Evolutionary conservation across 2,113 vertebrate genomes (phyloP).

Genomic region (Circaetus gallicus): DNA sequence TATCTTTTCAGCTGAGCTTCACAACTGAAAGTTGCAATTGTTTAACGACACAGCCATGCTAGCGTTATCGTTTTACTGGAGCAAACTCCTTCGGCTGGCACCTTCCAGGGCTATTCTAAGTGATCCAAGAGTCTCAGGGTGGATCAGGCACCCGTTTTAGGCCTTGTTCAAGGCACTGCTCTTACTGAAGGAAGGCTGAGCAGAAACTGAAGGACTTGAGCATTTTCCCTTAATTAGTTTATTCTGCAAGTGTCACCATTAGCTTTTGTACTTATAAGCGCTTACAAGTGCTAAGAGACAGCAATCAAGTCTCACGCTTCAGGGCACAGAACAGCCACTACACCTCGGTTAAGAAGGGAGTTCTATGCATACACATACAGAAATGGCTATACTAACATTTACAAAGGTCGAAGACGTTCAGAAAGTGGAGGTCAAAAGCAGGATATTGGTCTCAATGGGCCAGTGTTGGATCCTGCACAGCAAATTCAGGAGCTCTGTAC

Average conservation of each 20-base stretch:
- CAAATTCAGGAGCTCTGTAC: background rate
- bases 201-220: background rate
- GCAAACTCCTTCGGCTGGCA: background rate
- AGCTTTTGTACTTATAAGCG: slow-evolving; percentile 52
- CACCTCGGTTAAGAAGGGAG: background rate
- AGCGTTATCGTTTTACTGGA: background rate
- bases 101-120: background rate
- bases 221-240: slow-evolving; percentile 62
- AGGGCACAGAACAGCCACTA: background rate
- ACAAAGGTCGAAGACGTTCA: background rate
- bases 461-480: background rate
- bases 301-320: slow-evolving; percentile 35
- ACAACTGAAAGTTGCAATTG: too few species aligned
- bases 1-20: background rate
- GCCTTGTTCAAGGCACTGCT: background rate
- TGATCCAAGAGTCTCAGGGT: fast-evolving
- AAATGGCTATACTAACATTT: background rate
- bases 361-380: background rate
- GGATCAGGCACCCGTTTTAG: background rate
- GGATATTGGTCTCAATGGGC: background rate
- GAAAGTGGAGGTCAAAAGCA: background rate
- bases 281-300: slow-evolving; percentile 60
- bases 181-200: background rate
- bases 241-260: slow-evolving; percentile 63
- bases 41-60: background rate